phyloP scores from a whole-genome alignment of 2,888 invertebrate genomes.

The Ephialtes manifestator region DNA sequence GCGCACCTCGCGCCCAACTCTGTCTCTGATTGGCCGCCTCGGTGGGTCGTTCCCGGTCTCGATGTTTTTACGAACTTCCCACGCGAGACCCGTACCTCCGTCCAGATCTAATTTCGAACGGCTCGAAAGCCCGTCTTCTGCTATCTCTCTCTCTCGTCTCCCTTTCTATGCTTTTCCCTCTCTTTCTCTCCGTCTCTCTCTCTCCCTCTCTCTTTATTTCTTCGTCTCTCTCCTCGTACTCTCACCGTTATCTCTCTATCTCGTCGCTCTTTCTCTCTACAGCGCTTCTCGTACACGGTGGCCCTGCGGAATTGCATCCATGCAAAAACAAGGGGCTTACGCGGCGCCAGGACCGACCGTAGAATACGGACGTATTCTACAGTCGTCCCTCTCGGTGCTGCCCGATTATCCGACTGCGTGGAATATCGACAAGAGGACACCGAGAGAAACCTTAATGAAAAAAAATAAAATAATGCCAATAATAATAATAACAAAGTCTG shows the following conservation, averaged over 20 bases:
- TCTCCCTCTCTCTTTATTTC: conserved; percentile 17
- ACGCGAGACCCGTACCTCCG: conserved; percentile 63
- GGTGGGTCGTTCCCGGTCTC: conserved; percentile 63
- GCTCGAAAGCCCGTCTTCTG: conserved; percentile 57
- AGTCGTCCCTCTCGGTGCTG: conserved; percentile 15
- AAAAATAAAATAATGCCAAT: background rate
- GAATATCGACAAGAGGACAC: conserved; percentile 34
- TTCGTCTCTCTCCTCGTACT: conserved; percentile 14
- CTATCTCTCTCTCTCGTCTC: conserved; percentile 30
- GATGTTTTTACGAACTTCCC: conserved; percentile 71
- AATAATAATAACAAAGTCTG: background rate
- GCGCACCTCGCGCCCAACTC: conserved; percentile 42
- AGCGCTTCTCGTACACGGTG: conserved; percentile 35
- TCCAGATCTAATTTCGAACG: conserved; percentile 72
- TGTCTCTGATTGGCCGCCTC: conserved; percentile 47
- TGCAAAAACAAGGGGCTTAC: conserved; percentile 68
- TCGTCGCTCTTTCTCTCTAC: conserved; percentile 28
- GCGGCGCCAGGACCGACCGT: conserved; percentile 48
- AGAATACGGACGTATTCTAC: conserved; percentile 24
- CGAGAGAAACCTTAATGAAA: conserved; percentile 31
- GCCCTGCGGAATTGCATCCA: conserved; percentile 64
- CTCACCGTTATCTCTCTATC: conserved; percentile 38
- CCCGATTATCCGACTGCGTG: conserved; percentile 45
- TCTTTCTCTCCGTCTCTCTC: conserved; percentile 23
- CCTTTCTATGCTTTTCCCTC: background rate